Percentiles rank a stretch among this genome's conserved stretches.
These are phyloP conservation scores for Istiophorus platypterus DNA, from an alignment of 2,113 vertebrate genomes.

Conservation along the genomic window DNA sequence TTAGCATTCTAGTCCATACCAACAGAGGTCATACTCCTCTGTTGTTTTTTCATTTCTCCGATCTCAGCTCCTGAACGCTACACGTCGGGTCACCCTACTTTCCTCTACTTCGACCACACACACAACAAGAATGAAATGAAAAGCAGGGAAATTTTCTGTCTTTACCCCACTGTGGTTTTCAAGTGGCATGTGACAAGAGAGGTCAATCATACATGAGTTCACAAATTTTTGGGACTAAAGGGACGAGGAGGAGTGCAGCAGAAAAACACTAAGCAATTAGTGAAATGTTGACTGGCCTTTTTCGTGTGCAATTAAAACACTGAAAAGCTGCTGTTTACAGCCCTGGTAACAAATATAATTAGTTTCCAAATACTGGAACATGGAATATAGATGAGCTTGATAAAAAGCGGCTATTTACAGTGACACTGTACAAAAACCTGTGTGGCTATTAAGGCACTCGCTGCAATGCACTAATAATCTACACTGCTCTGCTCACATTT, in stretches of 20 bases:
- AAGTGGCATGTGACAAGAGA: conserved; percentile 31
- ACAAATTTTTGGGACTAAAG: conserved; percentile 4
- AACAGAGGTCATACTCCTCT: background rate
- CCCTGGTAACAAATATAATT: conserved; percentile 57
- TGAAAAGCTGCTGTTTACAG: conserved; percentile 55
- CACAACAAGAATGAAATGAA: background rate
- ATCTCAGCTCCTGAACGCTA: conserved; percentile 13
- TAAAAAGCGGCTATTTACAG: conserved; percentile 27
- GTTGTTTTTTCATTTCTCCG: background rate
- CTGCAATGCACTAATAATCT: conserved; percentile 48
- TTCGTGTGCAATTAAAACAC: conserved; percentile 60
- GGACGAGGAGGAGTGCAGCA: background rate
- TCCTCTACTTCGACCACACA: too few relatives aligned
- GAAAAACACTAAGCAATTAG: conserved; percentile 34
- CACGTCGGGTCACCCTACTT: background rate
- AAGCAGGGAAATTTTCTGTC: background rate
- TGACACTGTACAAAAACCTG: conserved; percentile 32
- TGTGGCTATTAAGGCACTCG: conserved; percentile 21
- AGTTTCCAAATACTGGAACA: conserved; percentile 51
- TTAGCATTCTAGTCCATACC: conserved; percentile 4
- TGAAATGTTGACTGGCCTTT: conserved; percentile 53
- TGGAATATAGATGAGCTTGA: conserved; percentile 14
- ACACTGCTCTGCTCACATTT: conserved; percentile 28
- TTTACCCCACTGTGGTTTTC: too few relatives aligned
- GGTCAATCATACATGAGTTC: conserved; percentile 29